A percentile compares a stretch with the other conserved stretches of the same genome.
These are phyloP conservation scores for Meloidogyne hapla DNA, from an alignment of 1,140 invertebrate species.

Conservation along the genomic window DNA sequence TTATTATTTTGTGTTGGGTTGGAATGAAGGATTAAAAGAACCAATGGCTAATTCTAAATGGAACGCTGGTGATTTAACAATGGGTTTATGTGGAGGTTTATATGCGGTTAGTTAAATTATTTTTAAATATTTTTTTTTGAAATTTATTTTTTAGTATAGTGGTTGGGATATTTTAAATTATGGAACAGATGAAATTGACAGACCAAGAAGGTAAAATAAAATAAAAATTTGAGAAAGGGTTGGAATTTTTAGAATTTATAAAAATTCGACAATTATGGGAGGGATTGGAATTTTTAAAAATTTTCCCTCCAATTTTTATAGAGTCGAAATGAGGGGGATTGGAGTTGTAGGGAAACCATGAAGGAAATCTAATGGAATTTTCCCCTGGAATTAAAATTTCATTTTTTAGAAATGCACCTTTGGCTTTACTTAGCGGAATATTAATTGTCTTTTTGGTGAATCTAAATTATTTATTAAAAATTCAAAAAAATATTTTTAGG, in stretches of 20 bases:
- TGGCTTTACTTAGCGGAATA: constrained; percentile 67
- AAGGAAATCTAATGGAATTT: too few relatives aligned
- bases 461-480: constrained; percentile 65
- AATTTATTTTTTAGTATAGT: constrained; percentile 37
- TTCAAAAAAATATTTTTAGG: constrained; percentile 47
- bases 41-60: constrained; percentile 40
- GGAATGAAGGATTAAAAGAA: constrained; percentile 47
- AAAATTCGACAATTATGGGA: too few relatives aligned
- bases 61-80: constrained; percentile 51
- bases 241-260: too few relatives aligned
- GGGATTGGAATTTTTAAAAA: too few relatives aligned
- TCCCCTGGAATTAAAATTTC: background rate
- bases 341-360: too few relatives aligned
- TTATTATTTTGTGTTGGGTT: constrained; percentile 57
- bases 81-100: constrained; percentile 60
- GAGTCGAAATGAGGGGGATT: too few relatives aligned
- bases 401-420: constrained; percentile 66
- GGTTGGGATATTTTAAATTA: constrained; percentile 64
- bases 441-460: constrained; percentile 67
- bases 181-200: constrained; percentile 56
- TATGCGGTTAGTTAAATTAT: constrained; percentile 42
- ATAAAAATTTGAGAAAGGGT: too few relatives aligned
- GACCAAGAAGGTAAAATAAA: constrained; percentile 47
- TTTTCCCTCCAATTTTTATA: too few relatives aligned
- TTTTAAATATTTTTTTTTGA: background rate